Evolutionary conservation across 2,113 vertebrate species (phyloP), one percentile per base, ranked within the genome.

Genomic region (Galemys pyrenaicus): DNA sequence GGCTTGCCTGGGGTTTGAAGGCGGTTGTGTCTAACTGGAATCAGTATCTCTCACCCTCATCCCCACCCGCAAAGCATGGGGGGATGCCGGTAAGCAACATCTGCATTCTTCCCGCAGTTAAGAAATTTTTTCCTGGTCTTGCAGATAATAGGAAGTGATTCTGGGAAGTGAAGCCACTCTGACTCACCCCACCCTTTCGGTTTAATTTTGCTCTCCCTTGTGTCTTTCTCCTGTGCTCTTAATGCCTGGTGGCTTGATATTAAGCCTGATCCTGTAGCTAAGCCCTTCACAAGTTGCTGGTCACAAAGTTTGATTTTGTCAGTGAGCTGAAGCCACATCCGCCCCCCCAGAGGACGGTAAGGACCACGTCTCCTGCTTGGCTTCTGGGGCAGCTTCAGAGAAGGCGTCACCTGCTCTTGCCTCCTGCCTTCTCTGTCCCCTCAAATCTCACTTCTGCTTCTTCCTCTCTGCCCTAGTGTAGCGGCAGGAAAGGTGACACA

Each of bases 61-160:
- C 28, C 9, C 26, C 49, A 51, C 49, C 49, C 49, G 15, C 13
- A 51, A 58, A 79, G 89, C 70, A 75, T 4, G 58, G 54, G 39
- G 44, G 49, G 46, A 37, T 19, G 3, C 74, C 58, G 62, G 67
- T 68, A 58, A 75, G 70, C 35, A 73, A 56, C 19, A 17, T 5
- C 26, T 37, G n/a, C 37, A 46, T 75, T 75, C 58, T n/a, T 10
- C 16, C 64, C 30, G 39, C 41, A 65, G 62, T 65, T 91, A 62
- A 74, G 64, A 75, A 85, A 60, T 79, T 85, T 85, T 80, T 41
- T 68, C 71, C 56, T 82, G 92, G 82, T 5, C 58, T 87, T 65
- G 26, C 46, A 71, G 65, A 64, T 60, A 86, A 46, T 13, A 49
- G 89, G 77, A 94, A 91, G 83, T 93, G 74, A 54, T 74, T 70